Evolutionary conservation across 2,888 invertebrate species (phyloP).

Genomic region (Eupithecia exiguata): DNA sequence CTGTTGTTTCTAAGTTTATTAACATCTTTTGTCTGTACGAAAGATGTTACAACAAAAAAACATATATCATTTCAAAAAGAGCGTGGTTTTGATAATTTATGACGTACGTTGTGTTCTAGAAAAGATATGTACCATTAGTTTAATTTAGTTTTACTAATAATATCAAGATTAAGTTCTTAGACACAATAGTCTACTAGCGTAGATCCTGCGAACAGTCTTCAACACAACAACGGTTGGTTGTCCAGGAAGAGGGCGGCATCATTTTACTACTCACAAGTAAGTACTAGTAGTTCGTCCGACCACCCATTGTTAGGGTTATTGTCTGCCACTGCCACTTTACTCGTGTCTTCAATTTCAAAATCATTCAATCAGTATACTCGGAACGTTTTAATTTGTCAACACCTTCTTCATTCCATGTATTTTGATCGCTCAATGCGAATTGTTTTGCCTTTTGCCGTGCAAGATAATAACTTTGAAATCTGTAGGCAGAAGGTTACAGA

Average conservation of each 20-base stretch:
- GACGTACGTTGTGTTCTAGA: not conserved
- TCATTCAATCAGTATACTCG: slow-evolving; percentile 46
- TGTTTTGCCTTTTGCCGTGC: not conserved
- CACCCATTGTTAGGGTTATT: slow-evolving; percentile 58
- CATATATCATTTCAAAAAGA: not conserved
- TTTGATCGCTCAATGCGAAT: slow-evolving; percentile 6
- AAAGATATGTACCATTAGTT: not conserved
- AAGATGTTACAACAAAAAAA: not conserved
- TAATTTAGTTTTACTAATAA: not conserved
- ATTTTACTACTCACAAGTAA: not conserved
- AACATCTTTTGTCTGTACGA: not conserved
- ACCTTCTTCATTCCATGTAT: slow-evolving; percentile 23
- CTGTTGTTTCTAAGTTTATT: not conserved
- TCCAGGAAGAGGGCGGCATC: not conserved
- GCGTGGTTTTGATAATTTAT: not conserved
- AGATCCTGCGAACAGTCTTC: not conserved
- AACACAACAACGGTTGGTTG: not conserved
- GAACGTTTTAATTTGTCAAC: slow-evolving; percentile 33
- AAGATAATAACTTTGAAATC: not conserved
- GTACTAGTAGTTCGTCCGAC: not conserved
- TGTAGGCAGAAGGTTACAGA: not conserved
- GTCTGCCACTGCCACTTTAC: slow-evolving; percentile 40
- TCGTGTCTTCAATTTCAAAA: slow-evolving; percentile 63
- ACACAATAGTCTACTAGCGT: not conserved
- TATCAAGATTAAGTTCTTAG: not conserved